Conservation (phyloP, 2,797 vertebrate genomes). For the Glyptemys insculpta region DNA sequence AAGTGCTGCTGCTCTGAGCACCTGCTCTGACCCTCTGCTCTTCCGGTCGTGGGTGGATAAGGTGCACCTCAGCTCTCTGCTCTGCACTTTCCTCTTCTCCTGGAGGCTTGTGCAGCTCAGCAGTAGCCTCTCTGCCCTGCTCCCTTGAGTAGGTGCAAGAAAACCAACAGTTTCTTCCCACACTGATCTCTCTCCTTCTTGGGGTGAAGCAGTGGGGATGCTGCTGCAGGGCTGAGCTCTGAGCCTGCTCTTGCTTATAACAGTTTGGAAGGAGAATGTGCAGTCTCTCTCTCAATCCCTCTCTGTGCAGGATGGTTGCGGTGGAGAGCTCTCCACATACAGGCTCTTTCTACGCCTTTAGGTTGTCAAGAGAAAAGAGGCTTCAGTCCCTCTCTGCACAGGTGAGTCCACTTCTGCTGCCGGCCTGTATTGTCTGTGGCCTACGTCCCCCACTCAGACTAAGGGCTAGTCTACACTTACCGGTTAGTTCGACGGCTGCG, state of each 20-base stretch:
- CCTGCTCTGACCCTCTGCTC: not conserved
- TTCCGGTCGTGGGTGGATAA: not conserved
- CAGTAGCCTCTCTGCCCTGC: not conserved
- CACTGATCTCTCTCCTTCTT: not conserved
- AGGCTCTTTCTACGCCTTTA: not conserved
- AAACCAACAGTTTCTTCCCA: not conserved
- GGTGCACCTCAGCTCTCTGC: not conserved
- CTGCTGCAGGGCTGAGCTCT: not conserved
- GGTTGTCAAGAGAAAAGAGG: not conserved
- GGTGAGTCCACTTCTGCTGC: not conserved
- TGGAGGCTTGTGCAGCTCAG: not conserved
- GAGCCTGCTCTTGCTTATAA: not conserved
- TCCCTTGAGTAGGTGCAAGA: not conserved
- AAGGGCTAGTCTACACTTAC: too few relatives aligned
- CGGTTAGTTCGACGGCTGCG: too few relatives aligned
- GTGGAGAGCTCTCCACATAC: not conserved
- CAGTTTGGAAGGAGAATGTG: not conserved
- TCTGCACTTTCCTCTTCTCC: not conserved
- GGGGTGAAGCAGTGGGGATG: not conserved
- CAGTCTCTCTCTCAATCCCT: not conserved
- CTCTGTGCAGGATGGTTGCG: not conserved
- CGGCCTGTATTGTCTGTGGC: not conserved
- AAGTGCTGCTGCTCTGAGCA: not conserved
- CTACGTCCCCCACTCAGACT: not conserved
- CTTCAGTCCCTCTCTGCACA: not conserved